Base-by-base conservation (phyloP, 1,140 invertebrate species). In the Daktulosphaira vitifoliae region DNA sequence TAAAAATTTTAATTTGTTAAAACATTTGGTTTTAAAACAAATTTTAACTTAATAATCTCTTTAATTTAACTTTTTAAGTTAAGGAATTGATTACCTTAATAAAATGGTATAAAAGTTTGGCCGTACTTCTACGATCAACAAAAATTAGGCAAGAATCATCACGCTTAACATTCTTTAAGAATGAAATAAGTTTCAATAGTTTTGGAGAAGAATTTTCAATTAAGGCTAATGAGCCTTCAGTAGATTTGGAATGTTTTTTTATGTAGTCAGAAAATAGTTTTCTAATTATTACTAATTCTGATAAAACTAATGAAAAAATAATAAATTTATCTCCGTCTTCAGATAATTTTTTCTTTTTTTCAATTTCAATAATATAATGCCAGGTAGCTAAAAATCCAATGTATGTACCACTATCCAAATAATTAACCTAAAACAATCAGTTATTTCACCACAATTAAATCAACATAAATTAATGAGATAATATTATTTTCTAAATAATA, bases 51-150 rank as follows among this genome's bases (percentile, higher is more conserved):
- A n/a, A n/a, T n/a, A n/a, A n/a, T n/a, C n/a, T n/a, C n/a, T n/a
- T n/a, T n/a, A n/a, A n/a, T n/a, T n/a, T n/a, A n/a, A n/a, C n/a
- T n/a, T n/a, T n/a, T n/a, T n/a, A n/a, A n/a, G n/a, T n/a, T n/a
- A n/a, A n/a, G n/a, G n/a, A n/a, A 66, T 73, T 73, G 56, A 76
- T 73, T 73, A 84, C 82, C 69, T 85, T 80, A 1, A 96, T 72
- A 25, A 92, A 75, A 69, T 86, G 82, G 71, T 82, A 86, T 1
- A 96, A 72, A 9, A 88, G 77, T 76, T 89, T 86, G 0, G 89
- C 86, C 0, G 85, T 87, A 65, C 85, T 84, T 62, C 89, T 78
- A 68, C 86, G 78, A 72, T 88, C 77, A 0, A 90, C 88, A 78
- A 96, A 95, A 38, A 96, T 80, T 20, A 96, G 49, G 51, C 66